Base-by-base conservation (phyloP, 2,113 vertebrate genomes). In the Carlito syrichta region DNA sequence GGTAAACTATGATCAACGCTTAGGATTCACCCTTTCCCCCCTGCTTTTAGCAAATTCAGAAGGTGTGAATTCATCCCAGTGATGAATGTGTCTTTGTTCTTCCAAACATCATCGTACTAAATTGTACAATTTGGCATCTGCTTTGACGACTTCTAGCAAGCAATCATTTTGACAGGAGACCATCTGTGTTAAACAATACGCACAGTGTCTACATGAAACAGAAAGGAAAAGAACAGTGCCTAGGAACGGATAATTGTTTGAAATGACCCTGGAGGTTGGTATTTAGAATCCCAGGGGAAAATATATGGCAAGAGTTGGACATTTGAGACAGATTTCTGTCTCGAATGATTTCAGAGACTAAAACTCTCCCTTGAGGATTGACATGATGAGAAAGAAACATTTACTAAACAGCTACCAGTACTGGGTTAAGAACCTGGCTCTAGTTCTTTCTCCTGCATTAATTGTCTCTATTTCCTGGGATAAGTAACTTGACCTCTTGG, bases 171-270 rank as follows among this genome's bases (percentile, higher is more conserved):
- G 97, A 98, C 96, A 97, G 95, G 63, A 98, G 94, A 66, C 93
- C 98, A 96, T 96, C 97, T 98, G 98, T 86, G 71, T 97, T 87
- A 78, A 93, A 94, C 96, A 96, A 96, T 54, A 91, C 52, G 27
- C 86, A 93, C 56, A 78, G 94, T 90, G 92, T 98, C 96, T 79
- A 63, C 89, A 89, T 86, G 94, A 98, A 94, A 96, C 62, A 79
- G 93, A 95, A 89, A 63, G 66, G 40, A 40, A 96, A 86, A 95
- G 25, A 73, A 84, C 32, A 92, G 0, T 5, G 45, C 78, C 48
- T 14, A 43, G 95, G 83, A 96, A 96, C 68, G 95, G 25, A 43
- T 30, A 73, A 94, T 96, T 95, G 76, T 56, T 77, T 54, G 54
- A 97, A 97, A 63, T 38, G 83, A 79, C 81, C 85, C 78, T 73